Evolutionary conservation across 2,888 invertebrate genomes (phyloP).

Genomic region (Blomia tropicalis): DNA sequence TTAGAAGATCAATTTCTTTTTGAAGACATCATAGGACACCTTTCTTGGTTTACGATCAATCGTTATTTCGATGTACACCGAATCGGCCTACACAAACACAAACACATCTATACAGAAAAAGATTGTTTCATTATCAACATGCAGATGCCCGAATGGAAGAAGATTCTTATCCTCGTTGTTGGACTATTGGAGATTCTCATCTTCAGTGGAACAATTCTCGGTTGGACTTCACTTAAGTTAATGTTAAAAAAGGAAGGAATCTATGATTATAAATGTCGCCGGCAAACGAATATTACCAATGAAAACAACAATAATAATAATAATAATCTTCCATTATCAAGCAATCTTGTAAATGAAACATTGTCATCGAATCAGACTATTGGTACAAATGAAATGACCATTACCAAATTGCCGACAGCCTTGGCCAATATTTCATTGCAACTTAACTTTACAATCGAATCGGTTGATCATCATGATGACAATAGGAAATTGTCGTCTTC

Average conservation of each 20-base stretch:
- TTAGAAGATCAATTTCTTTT: no score
- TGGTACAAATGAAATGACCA: background rate
- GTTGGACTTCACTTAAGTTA: constrained; percentile 30
- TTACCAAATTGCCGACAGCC: background rate
- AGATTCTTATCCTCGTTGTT: constrained; percentile 27
- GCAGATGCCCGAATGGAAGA: constrained; percentile 24
- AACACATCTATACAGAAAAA: no score
- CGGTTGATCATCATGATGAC: background rate
- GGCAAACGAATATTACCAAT: background rate
- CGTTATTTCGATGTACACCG: no score
- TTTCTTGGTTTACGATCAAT: no score
- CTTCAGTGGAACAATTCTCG: constrained; percentile 29
- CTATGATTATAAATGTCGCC: constrained; percentile 23
- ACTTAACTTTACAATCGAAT: background rate
- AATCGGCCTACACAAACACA: no score
- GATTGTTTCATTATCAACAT: no score
- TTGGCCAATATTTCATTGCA: constrained; percentile 7
- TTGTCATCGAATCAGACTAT: background rate
- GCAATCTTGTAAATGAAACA: background rate
- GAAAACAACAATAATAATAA: background rate
- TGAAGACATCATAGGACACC: no score
- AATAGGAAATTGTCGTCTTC: background rate
- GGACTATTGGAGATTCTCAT: constrained; percentile 30
- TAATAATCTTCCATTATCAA: background rate
- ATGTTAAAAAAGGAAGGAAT: constrained; percentile 30